A percentile compares a stretch with the other conserved stretches of the same genome.
Conservation (phyloP, 2,113 vertebrate species). For the Sylvietta virens region DNA sequence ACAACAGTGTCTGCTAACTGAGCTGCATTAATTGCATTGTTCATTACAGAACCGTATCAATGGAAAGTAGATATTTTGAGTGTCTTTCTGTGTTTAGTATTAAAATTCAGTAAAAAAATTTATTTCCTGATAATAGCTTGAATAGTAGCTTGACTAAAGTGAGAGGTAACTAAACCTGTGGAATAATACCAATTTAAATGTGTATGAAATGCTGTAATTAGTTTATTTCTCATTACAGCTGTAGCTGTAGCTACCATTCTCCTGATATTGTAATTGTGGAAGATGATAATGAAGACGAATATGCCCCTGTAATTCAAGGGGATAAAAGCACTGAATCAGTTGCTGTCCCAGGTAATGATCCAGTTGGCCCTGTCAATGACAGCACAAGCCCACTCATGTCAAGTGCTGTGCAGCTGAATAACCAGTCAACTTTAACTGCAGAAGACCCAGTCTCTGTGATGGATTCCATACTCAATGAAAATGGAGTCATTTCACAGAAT, state of each 20-base stretch:
- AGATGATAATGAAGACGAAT: slow-evolving; percentile 77
- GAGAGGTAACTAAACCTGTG: neutral
- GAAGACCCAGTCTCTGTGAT: slow-evolving; percentile 95
- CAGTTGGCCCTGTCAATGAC: slow-evolving; percentile 28
- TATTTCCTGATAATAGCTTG: neutral
- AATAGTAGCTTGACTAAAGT: neutral
- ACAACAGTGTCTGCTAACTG: neutral
- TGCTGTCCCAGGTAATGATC: slow-evolving; percentile 35
- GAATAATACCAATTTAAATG: neutral
- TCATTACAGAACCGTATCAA: rapidly evolving
- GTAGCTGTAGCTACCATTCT: slow-evolving; percentile 49
- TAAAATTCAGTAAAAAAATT: neutral
- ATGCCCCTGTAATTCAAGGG: slow-evolving; percentile 71
- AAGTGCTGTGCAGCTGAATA: slow-evolving; percentile 83
- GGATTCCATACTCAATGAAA: slow-evolving; percentile 95
- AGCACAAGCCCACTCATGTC: slow-evolving; percentile 67
- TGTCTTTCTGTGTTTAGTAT: neutral
- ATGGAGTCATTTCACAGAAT: slow-evolving; percentile 87
- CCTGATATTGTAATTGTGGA: slow-evolving; percentile 90
- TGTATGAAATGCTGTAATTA: neutral
- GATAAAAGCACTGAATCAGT: slow-evolving; percentile 49
- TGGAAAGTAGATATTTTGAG: neutral
- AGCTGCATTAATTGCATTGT: neutral
- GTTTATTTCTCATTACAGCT: slow-evolving; percentile 44
- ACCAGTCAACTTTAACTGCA: slow-evolving; percentile 72